Conservation (phyloP, 2,888 invertebrate genomes). For the Parthenolecanium corni region DNA sequence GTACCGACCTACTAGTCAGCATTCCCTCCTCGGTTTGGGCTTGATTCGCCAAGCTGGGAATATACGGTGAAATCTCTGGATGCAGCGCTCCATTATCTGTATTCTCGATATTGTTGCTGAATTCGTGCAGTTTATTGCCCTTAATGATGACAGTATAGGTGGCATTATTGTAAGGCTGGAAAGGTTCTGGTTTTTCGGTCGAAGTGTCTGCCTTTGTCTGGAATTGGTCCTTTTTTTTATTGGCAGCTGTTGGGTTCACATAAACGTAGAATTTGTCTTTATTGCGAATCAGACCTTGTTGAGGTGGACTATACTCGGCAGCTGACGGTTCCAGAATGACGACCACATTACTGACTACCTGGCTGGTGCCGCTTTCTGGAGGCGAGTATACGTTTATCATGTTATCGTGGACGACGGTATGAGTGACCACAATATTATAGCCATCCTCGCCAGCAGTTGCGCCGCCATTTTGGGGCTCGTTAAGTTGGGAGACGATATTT, state of each 20-base stretch:
- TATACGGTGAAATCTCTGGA: conserved; percentile 18
- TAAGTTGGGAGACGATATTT: not conserved
- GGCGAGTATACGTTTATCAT: conserved; percentile 18
- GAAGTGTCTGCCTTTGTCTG: not conserved
- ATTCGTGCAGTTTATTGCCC: conserved; percentile 17
- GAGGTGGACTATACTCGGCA: conserved; percentile 15
- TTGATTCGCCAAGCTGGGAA: not conserved
- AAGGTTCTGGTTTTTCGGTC: not conserved
- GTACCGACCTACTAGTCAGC: conserved; percentile 1
- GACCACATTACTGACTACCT: conserved; percentile 29
- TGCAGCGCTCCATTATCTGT: not conserved
- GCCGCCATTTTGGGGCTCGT: not conserved
- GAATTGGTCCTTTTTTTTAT: not conserved
- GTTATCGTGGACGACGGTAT: conserved; percentile 21
- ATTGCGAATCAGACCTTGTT: not conserved
- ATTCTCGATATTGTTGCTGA: conserved; percentile 10
- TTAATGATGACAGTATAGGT: conserved; percentile 16
- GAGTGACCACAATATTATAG: conserved; percentile 19
- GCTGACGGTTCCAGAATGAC: conserved; percentile 30
- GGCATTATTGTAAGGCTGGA: conserved; percentile 6
- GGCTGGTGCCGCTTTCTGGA: not conserved
- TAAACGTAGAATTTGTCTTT: conserved; percentile 23
- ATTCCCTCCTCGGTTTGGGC: not conserved
- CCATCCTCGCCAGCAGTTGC: not conserved
- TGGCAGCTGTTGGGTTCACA: conserved; percentile 6